Evolutionary conservation across 2,888 invertebrate species (phyloP).

Genomic region (Crioceris asparagi): DNA sequence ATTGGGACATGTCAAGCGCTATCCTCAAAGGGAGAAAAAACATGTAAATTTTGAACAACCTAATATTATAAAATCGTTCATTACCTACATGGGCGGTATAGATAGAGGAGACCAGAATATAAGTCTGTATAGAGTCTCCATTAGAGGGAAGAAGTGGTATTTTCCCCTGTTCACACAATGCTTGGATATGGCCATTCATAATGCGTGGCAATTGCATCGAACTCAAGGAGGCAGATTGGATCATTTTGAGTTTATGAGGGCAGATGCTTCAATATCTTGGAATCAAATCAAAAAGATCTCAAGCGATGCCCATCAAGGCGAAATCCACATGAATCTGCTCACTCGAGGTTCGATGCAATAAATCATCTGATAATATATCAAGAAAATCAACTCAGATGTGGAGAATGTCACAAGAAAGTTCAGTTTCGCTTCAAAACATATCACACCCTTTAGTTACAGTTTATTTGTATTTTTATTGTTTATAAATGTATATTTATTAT

Average conservation of each 20-base stretch:
- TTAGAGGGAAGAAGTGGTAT: too few species aligned
- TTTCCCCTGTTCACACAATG: constrained; percentile 3
- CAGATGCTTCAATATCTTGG: too few species aligned
- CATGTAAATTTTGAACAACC: constrained; percentile 6
- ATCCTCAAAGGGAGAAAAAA: constrained; percentile 8
- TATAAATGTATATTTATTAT: constrained; percentile 1
- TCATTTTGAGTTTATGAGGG: constrained; percentile 1
- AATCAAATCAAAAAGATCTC: background rate
- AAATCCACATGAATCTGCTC: constrained; percentile 1
- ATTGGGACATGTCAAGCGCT: constrained; percentile 1
- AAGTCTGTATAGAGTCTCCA: constrained; percentile 1
- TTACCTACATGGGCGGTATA: constrained; percentile 2
- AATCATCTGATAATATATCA: constrained; percentile 1
- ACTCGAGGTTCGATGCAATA: background rate
- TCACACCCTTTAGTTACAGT: constrained; percentile 1
- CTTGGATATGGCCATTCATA: constrained; percentile 1
- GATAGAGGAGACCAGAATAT: constrained; percentile 3
- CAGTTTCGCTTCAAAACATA: constrained; percentile 2
- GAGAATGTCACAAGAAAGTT: constrained; percentile 4
- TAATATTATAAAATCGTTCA: constrained; percentile 4
- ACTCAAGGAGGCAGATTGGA: background rate
- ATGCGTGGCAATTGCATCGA: constrained; percentile 3
- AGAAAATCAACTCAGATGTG: constrained; percentile 3
- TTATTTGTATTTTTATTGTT: constrained; percentile 2
- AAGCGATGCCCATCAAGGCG: constrained; percentile 1